A percentile compares a stretch with the other conserved stretches of the same genome.
phyloP scores from a whole-genome alignment of 2,888 invertebrate species.

The Saturnia pavonia region DNA sequence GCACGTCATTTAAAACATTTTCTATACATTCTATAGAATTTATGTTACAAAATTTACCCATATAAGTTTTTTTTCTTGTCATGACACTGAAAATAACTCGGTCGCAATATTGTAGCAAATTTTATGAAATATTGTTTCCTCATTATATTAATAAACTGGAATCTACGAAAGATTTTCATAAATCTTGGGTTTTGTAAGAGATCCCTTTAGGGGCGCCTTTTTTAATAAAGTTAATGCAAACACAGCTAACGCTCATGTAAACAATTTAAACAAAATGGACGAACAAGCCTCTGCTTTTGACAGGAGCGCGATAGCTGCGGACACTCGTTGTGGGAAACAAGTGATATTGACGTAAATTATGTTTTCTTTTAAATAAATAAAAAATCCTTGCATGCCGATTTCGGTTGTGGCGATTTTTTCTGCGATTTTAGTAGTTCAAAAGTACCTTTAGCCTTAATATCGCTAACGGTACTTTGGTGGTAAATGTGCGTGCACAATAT shows the following conservation, averaged over 20 bases:
- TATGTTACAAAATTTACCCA: no score
- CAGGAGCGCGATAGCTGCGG: background rate
- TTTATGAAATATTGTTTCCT: background rate
- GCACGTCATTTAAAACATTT: no score
- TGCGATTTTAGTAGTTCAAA: no score
- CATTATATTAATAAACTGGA: background rate
- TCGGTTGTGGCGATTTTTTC: no score
- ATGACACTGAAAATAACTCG: no score
- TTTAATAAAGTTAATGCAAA: slow-evolving; percentile 5
- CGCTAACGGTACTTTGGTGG: no score
- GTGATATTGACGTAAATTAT: background rate
- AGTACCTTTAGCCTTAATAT: no score
- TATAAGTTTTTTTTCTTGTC: no score
- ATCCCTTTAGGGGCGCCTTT: background rate
- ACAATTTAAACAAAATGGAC: slow-evolving; percentile 6
- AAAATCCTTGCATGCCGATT: no score
- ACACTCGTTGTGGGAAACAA: background rate
- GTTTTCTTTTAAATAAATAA: background rate
- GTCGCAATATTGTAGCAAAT: no score
- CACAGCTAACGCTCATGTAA: slow-evolving; percentile 1
- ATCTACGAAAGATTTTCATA: background rate
- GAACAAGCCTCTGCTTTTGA: background rate
- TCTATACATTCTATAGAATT: no score
- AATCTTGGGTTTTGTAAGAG: background rate
- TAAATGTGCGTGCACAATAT: no score